Evolutionary conservation across 2,888 invertebrate species (phyloP).

Genomic region (Thymelicus sylvestris): DNA sequence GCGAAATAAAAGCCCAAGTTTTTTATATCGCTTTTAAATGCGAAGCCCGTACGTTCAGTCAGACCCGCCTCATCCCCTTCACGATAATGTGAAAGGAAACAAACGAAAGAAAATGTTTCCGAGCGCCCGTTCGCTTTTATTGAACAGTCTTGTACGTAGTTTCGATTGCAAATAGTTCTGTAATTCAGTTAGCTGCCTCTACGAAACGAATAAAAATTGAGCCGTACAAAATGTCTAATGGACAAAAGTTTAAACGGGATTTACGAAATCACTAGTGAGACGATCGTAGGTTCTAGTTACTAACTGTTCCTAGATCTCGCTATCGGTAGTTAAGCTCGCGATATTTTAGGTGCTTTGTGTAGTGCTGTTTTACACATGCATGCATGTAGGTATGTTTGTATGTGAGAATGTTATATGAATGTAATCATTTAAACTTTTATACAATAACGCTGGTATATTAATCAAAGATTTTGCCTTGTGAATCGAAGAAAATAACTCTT

Average conservation of each 20-base stretch:
- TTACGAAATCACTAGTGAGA: slow-evolving; percentile 63
- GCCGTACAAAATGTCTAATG: slow-evolving; percentile 59
- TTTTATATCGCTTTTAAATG: slow-evolving; percentile 84
- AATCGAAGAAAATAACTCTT: too few relatives aligned
- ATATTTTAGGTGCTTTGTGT: too few relatives aligned
- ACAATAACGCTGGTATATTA: too few relatives aligned
- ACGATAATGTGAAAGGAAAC: slow-evolving; percentile 82
- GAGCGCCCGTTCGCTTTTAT: slow-evolving; percentile 78
- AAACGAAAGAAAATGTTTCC: slow-evolving; percentile 83
- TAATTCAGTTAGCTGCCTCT: slow-evolving; percentile 74
- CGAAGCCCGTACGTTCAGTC: slow-evolving; percentile 75
- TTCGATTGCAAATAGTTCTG: slow-evolving; percentile 82
- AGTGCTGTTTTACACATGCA: too few relatives aligned
- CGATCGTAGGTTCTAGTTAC: background rate
- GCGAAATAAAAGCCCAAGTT: slow-evolving; percentile 82
- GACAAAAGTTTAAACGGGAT: slow-evolving; percentile 58
- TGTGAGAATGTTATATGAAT: too few relatives aligned
- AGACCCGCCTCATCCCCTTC: slow-evolving; percentile 73
- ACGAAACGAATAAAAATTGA: slow-evolving; percentile 62
- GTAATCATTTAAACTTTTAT: too few relatives aligned
- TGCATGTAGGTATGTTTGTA: too few relatives aligned
- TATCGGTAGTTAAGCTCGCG: too few relatives aligned
- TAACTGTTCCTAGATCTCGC: too few relatives aligned
- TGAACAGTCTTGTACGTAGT: slow-evolving; percentile 74
- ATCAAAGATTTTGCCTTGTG: too few relatives aligned